A percentile compares a stretch with the other conserved stretches of the same genome.
Evolutionary conservation across 1,140 invertebrate genomes (phyloP).

Genomic region (Ooceraea biroi): DNA sequence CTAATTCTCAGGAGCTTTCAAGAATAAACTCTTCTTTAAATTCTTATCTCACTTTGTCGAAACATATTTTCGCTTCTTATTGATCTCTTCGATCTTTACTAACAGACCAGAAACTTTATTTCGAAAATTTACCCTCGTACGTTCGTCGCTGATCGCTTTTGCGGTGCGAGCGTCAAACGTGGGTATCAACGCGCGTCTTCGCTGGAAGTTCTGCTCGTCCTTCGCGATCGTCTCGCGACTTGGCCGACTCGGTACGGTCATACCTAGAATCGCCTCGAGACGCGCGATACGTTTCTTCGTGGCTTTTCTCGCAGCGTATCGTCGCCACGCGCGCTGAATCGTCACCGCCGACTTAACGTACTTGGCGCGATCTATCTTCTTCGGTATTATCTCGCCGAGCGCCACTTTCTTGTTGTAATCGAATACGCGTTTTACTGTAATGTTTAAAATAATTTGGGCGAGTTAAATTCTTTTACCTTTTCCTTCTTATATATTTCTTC

Average conservation of each 20-base stretch:
- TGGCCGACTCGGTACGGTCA: constrained; percentile 81
- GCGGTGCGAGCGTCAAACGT: constrained; percentile 86
- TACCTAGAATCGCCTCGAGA: constrained; percentile 82
- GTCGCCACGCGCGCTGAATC: constrained; percentile 86
- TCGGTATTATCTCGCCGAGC: constrained; percentile 50
- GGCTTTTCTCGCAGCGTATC: constrained; percentile 78
- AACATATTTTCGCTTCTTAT: background rate
- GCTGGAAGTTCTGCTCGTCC: constrained; percentile 85
- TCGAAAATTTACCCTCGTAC: constrained; percentile 83
- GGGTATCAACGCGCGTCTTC: constrained; percentile 85
- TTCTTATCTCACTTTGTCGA: background rate
- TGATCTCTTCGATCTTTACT: background rate
- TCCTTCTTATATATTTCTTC: too few species aligned
- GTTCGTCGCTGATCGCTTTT: constrained; percentile 87
- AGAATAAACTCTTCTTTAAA: constrained; percentile 6
- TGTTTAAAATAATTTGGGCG: too few species aligned
- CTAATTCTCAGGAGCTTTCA: constrained; percentile 84
- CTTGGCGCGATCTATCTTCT: constrained; percentile 55
- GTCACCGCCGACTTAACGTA: constrained; percentile 78
- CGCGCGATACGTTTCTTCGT: constrained; percentile 78
- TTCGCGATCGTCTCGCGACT: constrained; percentile 83
- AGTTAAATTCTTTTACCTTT: too few species aligned
- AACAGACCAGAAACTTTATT: constrained; percentile 20
- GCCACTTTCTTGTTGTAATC: constrained; percentile 68
- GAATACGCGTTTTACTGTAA: constrained; percentile 44